Evolutionary conservation across 2,797 vertebrate genomes (phyloP).

Genomic region (Ptychobarbus kaznakovi): DNA sequence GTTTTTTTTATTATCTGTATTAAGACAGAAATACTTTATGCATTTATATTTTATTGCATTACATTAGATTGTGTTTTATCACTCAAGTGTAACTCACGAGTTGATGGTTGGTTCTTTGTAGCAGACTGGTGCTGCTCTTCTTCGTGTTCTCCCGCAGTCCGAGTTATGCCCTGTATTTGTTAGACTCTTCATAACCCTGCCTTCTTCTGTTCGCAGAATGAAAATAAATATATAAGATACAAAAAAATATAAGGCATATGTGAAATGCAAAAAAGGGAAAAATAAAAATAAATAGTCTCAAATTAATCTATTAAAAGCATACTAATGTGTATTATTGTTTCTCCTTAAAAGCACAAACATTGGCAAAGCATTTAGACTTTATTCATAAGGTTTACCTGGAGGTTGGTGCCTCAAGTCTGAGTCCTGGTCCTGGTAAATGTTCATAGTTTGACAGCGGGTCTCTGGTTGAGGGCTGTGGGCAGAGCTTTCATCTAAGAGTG

Average conservation of each 20-base stretch:
- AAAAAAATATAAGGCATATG: background rate
- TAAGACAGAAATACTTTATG: background rate
- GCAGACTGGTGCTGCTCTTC: slow-evolving; percentile 62
- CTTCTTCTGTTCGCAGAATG: slow-evolving; percentile 55
- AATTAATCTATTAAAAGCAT: background rate
- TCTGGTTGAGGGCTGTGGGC: slow-evolving; percentile 53
- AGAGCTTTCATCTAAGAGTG: slow-evolving; percentile 28
- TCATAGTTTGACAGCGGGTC: background rate
- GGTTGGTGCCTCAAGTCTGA: slow-evolving; percentile 26
- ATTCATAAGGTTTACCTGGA: slow-evolving; percentile 64
- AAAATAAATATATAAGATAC: background rate
- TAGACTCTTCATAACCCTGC: slow-evolving; percentile 67
- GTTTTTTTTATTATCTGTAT: background rate
- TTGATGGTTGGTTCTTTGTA: slow-evolving; percentile 79
- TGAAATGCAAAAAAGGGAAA: background rate
- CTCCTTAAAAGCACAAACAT: background rate
- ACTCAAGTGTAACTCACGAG: slow-evolving; percentile 64
- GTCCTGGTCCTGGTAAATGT: slow-evolving; percentile 45
- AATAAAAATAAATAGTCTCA: background rate
- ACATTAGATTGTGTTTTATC: background rate
- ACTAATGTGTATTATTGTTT: background rate
- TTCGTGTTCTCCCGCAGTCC: slow-evolving; percentile 58
- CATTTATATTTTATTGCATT: background rate
- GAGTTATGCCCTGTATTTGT: slow-evolving; percentile 69
- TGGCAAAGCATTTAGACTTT: background rate